Conservation (phyloP, 2,797 vertebrate genomes). For the Psittacula derbiana region DNA sequence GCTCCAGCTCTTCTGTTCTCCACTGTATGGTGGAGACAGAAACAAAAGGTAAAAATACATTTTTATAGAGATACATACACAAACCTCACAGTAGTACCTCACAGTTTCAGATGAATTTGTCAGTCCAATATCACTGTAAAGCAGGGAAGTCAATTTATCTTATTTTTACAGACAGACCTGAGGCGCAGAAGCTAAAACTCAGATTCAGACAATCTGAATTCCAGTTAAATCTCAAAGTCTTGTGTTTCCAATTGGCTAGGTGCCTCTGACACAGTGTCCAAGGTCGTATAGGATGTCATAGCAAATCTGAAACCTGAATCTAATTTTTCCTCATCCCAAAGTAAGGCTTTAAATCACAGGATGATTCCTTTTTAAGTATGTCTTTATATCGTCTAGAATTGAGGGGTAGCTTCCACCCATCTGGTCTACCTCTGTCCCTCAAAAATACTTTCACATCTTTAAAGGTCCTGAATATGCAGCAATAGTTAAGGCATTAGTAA, state of each 20-base stretch:
- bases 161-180: constrained; percentile 43
- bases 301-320: neutral
- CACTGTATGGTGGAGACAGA: neutral
- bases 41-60: neutral
- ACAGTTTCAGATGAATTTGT: constrained; percentile 6
- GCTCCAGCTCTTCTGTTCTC: neutral
- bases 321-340: neutral
- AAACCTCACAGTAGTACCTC: neutral
- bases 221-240: constrained; percentile 31
- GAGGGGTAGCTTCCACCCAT: neutral
- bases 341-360: neutral
- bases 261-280: constrained; percentile 8
- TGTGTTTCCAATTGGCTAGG: constrained; percentile 30
- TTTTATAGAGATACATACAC: neutral
- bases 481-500: neutral
- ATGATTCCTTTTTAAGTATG: neutral
- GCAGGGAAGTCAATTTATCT: constrained; percentile 47
- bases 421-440: neutral
- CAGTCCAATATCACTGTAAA: neutral
- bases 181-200: constrained; percentile 39
- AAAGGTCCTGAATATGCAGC: neutral
- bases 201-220: constrained; percentile 30
- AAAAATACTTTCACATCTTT: neutral
- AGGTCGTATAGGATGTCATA: constrained; percentile 27
- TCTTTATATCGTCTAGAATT: neutral